Conservation (phyloP, 2,113 vertebrate species). For the Peucedramus taeniatus region DNA sequence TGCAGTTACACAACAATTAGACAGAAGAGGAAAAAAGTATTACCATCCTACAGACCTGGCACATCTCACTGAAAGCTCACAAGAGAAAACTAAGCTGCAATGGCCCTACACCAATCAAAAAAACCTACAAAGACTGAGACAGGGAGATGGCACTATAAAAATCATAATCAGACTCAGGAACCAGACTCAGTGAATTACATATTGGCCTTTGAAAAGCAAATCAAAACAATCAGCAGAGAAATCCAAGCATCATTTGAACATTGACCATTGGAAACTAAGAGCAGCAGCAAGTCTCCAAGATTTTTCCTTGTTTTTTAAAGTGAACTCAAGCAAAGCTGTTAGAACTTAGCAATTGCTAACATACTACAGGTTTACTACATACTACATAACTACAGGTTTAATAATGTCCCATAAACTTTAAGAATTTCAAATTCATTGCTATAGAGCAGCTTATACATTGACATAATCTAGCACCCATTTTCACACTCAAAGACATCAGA, state of each 20-base stretch:
- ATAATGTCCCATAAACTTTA: conserved; percentile 1
- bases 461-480: too few relatives aligned
- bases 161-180: neutral
- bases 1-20: neutral
- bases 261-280: neutral
- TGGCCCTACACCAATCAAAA: neutral
- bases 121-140: neutral
- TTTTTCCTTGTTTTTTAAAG: neutral
- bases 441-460: neutral
- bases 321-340: conserved; percentile 22
- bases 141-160: conserved; percentile 21
- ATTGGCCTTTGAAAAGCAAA: conserved; percentile 22
- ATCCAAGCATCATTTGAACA: conserved; percentile 3
- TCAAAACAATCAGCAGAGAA: conserved; percentile 14
- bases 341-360: conserved; percentile 36
- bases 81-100: neutral
- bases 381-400: conserved; percentile 10
- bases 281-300: neutral
- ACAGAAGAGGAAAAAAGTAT: neutral
- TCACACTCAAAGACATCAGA: conserved; percentile 52
- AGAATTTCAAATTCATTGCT: conserved; percentile 7
- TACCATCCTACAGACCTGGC: neutral
- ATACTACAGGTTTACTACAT: too few relatives aligned
- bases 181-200: neutral
- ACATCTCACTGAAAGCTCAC: neutral